Base-by-base conservation (phyloP, 2,797 vertebrate species). In the Nannoperca obscura region DNA sequence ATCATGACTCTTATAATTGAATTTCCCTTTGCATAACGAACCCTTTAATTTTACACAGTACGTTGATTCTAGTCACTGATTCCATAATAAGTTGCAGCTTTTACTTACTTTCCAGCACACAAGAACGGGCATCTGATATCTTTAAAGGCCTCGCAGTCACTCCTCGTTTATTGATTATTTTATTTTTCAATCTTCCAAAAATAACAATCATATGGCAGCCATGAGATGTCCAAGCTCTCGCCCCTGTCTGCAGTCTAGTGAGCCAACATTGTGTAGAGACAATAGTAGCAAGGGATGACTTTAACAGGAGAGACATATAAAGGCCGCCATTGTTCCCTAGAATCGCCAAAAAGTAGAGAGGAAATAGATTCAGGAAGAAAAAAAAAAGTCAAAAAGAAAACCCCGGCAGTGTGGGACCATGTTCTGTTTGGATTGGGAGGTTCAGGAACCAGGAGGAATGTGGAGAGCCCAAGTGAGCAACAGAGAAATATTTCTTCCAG, bases 341-440 rank as follows among this genome's bases (percentile, higher is more conserved):
- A 89, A 86, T 88, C 27, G 76, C 80, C 80, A 84, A 90, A 90
- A 92, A 88, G 83, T 81, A 78, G 74, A 90, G 84, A 92, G 92
- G 93, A 95, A 94, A 91, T 92, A 89, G 88, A 93, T 89, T 92
- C 76, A 81, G 88, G 81, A 36, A 70, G 86, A 85, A 86, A 85
- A 47, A 83, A 84, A 89, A 84, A 85, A 81, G 76, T 80, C 69
- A 67, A 89, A 91, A 92, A 88, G 88, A 91, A 94, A 94, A 92
- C 81, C 88, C 87, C 82, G 81, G 89, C 91, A 91, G 88, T 90
- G 89, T 92, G 86, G 87, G 87, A 91, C 86, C 82, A 44, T 79
- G 91, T 89, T 92, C 86, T 94, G 92, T 95, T 94, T 94, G 88
- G 92, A 94, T 94, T 95, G 93, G 92, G 93, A 94, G 91, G 93